A percentile compares a stretch with the other conserved stretches of the same genome.
Conservation (phyloP, 2,113 vertebrate species). For the Pygathrix nemaeus region DNA sequence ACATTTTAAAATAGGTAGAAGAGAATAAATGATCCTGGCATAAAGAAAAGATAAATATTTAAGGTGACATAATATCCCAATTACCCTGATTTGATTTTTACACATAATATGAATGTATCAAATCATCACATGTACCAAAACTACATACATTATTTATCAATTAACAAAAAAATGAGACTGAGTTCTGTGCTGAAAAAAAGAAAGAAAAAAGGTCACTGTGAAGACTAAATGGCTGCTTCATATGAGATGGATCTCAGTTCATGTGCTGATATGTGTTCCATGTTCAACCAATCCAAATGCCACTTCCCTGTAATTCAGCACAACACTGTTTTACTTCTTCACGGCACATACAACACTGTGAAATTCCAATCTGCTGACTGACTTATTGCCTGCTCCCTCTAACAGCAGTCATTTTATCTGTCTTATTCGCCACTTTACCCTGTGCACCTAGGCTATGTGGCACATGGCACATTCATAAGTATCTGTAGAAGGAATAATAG, state of each 20-base stretch:
- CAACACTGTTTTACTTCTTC: neutral
- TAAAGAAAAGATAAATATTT: neutral
- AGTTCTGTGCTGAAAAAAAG: too few species aligned
- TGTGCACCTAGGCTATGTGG: neutral
- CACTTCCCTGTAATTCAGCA: neutral
- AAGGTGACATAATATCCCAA: neutral
- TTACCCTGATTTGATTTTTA: neutral
- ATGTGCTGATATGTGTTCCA: neutral
- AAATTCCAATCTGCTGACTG: neutral
- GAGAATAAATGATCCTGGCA: neutral
- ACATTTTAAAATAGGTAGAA: neutral
- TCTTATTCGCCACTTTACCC: neutral
- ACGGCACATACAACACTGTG: neutral
- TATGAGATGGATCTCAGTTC: constrained; percentile 31
- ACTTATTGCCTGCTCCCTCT: neutral
- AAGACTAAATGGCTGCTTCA: neutral
- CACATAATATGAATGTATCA: neutral
- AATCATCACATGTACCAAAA: neutral
- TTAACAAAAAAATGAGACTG: neutral
- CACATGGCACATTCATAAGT: neutral
- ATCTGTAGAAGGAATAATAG: neutral
- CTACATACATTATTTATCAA: neutral
- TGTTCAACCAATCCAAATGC: neutral
- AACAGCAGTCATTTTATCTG: neutral
- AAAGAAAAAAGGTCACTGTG: neutral